These are phyloP conservation scores for Calliopum simillimum DNA, from an alignment of 2,888 invertebrate genomes.

Conservation along the genomic window DNA sequence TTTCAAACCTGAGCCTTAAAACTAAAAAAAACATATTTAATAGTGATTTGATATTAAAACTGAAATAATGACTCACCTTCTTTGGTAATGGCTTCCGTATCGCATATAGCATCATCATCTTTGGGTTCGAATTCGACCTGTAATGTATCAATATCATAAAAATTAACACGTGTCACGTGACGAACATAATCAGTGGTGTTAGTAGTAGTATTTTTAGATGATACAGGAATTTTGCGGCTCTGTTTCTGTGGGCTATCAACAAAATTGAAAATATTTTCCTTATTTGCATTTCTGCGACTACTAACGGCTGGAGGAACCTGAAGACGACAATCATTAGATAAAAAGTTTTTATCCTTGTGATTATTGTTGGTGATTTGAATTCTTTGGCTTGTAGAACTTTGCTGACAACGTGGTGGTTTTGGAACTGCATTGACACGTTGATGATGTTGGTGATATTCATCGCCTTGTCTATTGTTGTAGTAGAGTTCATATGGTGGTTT, in stretches of 20 bases:
- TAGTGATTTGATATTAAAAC: too few relatives aligned
- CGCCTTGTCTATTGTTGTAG: slow-evolving; percentile 19
- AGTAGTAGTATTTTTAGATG: slow-evolving; percentile 49
- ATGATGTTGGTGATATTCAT: neutral
- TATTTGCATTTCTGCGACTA: slow-evolving; percentile 22
- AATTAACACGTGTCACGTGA: slow-evolving; percentile 69
- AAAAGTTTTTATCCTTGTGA: neutral
- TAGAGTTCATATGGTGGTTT: slow-evolving; percentile 50
- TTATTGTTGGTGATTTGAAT: slow-evolving; percentile 33
- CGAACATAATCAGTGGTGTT: slow-evolving; percentile 64
- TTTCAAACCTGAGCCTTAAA: too few relatives aligned
- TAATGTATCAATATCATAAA: slow-evolving; percentile 68
- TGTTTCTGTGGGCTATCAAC: neutral
- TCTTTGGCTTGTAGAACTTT: slow-evolving; percentile 39
- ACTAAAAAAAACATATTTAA: too few relatives aligned
- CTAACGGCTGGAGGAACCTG: slow-evolving; percentile 31
- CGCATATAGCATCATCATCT: slow-evolving; percentile 79
- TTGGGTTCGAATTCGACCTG: slow-evolving; percentile 69
- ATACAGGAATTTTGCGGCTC: slow-evolving; percentile 10
- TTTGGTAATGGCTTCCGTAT: slow-evolving; percentile 87
- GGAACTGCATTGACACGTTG: slow-evolving; percentile 59
- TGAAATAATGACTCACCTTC: slow-evolving; percentile 74
- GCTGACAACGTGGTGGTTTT: slow-evolving; percentile 61
- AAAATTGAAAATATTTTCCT: slow-evolving; percentile 11
- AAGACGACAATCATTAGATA: neutral